Evolutionary conservation across 2,113 vertebrate genomes (phyloP).

Genomic region (Indicator maculatus): DNA sequence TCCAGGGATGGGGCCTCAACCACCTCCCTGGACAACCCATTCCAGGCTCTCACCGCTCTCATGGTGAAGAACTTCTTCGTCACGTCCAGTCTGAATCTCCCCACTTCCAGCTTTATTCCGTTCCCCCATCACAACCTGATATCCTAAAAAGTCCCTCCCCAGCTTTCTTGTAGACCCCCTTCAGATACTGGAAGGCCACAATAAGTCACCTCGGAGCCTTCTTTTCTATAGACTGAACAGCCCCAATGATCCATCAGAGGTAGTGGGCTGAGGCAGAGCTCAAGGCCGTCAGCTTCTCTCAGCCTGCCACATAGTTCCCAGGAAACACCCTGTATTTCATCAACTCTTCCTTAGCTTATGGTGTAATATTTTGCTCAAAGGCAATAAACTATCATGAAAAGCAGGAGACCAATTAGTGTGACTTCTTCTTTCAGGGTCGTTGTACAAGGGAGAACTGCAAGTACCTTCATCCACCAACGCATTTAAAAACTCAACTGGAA

Average conservation of each 20-base stretch:
- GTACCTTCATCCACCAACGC: slow-evolving; percentile 97
- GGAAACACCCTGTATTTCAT: slow-evolving; percentile 15
- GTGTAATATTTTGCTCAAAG: neutral
- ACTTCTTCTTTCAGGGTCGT: slow-evolving; percentile 84
- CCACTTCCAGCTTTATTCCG: too few species aligned
- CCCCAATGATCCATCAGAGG: neutral
- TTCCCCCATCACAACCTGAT: too few species aligned
- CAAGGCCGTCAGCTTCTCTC: neutral
- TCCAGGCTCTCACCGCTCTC: too few species aligned
- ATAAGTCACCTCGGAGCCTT: too few species aligned
- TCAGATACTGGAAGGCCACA: too few species aligned
- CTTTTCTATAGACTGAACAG: too few species aligned
- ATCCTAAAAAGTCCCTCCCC: too few species aligned
- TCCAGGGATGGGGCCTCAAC: too few species aligned
- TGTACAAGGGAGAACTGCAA: slow-evolving; percentile 99
- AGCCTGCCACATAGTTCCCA: neutral
- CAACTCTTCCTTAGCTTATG: neutral
- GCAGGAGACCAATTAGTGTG: neutral
- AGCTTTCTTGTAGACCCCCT: too few species aligned
- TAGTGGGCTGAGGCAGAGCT: neutral
- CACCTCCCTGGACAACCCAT: too few species aligned
- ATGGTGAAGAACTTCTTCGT: too few species aligned
- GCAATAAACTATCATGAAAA: neutral
- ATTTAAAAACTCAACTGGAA: slow-evolving; percentile 98
- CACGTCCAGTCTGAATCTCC: too few species aligned